Evolutionary conservation across 2,113 vertebrate species (phyloP), one percentile per base, ranked within the genome.

Genomic region (Orientallactaga bullata): DNA sequence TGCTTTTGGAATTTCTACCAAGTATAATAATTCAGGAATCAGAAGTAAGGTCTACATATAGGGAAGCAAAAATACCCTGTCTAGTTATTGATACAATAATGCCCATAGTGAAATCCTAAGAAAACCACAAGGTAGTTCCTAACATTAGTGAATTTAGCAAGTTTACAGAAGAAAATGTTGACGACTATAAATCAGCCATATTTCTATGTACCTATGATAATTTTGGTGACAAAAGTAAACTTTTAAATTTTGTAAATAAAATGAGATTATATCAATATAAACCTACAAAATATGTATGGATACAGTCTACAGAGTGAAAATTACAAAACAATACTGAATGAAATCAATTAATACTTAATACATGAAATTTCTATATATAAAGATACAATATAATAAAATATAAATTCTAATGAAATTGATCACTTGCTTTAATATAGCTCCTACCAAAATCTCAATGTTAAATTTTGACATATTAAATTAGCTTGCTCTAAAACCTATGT

Each of bases 161-260:
- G 24, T 71, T 72, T 39, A 30, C 28, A 94, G 12, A n/a, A 73
- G 73, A 21, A 30, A 91, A 76, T 7, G 28, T 63, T n/a, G 71
- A 32, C 42, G 15, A 2, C 20, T 51, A 88, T 17, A 69, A 61
- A n/a, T 82, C 6, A n/a, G 47, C 28, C 72, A 24, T 51, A 74
- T 93, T 94, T 79, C 20, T 76, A 35, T 68, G 58, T 32, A 69
- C 7, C 12, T 55, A 55, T 2, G 78, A 55, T 73, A 35, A 11
- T 21, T n/a, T n/a, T n/a, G n/a, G n/a, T n/a, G n/a, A n/a, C n/a
- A n/a, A n/a, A n/a, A n/a, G n/a, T n/a, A n/a, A n/a, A n/a, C n/a
- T n/a, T n/a, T n/a, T n/a, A n/a, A 93, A 72, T 87, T 7, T n/a
- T 26, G 15, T 51, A 86, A 86, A 65, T 88, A 85, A 76, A 89